phyloP scores from a whole-genome alignment of 2,797 vertebrate genomes.

The Oryzias dopingdopingensis region DNA sequence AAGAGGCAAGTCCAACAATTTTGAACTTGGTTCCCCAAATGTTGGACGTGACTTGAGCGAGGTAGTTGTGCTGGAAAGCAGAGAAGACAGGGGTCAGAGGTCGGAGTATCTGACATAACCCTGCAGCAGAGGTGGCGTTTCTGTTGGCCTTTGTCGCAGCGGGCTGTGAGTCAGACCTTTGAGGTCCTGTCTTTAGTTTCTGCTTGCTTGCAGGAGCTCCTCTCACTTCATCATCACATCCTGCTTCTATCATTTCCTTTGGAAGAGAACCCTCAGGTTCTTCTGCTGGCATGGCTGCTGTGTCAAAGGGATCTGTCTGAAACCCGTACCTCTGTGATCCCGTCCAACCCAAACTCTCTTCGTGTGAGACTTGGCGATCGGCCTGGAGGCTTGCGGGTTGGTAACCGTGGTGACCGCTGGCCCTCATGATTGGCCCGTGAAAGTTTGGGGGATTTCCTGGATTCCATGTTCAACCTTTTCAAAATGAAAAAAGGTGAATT shows the following conservation, averaged over 20 bases:
- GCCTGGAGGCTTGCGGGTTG: constrained; percentile 89
- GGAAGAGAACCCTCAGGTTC: no score
- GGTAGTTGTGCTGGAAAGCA: constrained; percentile 91
- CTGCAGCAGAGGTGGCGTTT: not conserved
- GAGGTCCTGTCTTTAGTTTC: no score
- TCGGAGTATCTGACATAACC: not conserved
- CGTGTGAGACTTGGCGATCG: constrained; percentile 93
- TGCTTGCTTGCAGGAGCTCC: no score
- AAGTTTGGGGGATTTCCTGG: constrained; percentile 95
- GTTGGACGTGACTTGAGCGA: constrained; percentile 99
- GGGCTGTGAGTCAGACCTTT: no score
- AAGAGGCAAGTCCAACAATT: constrained; percentile 97
- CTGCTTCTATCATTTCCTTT: no score
- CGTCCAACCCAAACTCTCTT: constrained; percentile 94
- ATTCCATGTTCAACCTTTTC: constrained; percentile 92
- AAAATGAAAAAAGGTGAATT: no score
- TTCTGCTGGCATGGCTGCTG: no score
- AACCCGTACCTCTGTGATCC: constrained; percentile 87
- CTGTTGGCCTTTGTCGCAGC: no score
- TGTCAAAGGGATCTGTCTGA: no score
- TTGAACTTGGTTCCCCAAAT: constrained; percentile 99
- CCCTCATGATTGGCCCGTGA: constrained; percentile 90
- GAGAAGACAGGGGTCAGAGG: constrained; percentile 1
- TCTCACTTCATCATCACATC: no score
- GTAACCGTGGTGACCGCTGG: constrained; percentile 90